Conservation (phyloP, 2,797 vertebrate species). For the Sebastes elongatus region DNA sequence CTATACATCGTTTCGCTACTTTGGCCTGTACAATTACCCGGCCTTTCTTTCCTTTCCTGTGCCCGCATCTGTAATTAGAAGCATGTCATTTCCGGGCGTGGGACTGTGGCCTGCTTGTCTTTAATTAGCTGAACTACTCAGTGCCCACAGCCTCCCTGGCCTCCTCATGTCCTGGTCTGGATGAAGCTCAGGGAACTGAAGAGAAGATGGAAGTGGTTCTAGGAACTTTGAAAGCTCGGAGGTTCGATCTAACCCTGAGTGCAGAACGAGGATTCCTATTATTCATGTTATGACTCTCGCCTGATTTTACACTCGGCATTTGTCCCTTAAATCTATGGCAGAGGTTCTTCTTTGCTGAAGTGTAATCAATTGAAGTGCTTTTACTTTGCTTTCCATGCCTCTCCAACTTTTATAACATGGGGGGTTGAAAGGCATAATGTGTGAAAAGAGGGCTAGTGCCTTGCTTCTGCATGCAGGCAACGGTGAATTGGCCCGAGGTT, state of each 20-base stretch:
- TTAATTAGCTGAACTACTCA: slow-evolving; percentile 76
- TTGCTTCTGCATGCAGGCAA: slow-evolving; percentile 25
- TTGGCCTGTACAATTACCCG: slow-evolving; percentile 65
- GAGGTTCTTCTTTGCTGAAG: slow-evolving; percentile 7
- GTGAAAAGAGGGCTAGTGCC: slow-evolving; percentile 20
- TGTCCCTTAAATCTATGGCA: neutral
- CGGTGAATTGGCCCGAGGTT: slow-evolving; percentile 38
- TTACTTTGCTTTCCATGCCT: slow-evolving; percentile 10
- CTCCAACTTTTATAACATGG: slow-evolving; percentile 26
- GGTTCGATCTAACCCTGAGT: slow-evolving; percentile 15
- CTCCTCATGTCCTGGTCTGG: slow-evolving; percentile 53
- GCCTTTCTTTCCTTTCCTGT: slow-evolving; percentile 66
- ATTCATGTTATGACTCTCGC: neutral
- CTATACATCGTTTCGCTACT: slow-evolving; percentile 57
- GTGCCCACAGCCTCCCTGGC: slow-evolving; percentile 68
- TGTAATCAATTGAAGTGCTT: slow-evolving; percentile 13
- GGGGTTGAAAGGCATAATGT: slow-evolving; percentile 9
- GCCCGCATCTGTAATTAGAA: slow-evolving; percentile 78
- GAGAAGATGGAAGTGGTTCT: slow-evolving; percentile 36
- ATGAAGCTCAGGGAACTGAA: slow-evolving; percentile 33
- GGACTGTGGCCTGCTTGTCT: slow-evolving; percentile 74
- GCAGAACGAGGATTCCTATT: neutral
- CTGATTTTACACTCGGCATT: neutral
- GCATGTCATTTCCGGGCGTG: slow-evolving; percentile 80
- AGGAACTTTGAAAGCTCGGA: slow-evolving; percentile 27